Evolutionary conservation across 1,140 invertebrate genomes (phyloP), one percentile per base, ranked within the genome.

Genomic region (Magallana ariakensis): DNA sequence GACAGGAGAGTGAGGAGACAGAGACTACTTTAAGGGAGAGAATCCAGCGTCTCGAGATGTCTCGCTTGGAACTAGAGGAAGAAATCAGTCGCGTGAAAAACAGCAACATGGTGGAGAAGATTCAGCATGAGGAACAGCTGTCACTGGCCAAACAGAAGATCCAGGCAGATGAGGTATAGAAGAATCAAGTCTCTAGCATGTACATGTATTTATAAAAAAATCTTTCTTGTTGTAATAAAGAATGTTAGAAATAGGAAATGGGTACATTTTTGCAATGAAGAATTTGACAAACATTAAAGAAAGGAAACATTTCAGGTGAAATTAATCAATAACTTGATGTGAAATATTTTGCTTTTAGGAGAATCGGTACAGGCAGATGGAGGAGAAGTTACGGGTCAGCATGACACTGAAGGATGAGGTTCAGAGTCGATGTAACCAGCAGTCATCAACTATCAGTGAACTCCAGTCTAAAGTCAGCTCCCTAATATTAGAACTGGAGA

Each of bases 41-140:
- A 85, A 93, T 94, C 16, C 90, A 91, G 75, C 92, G 92, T 70
- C 60, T 94, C 87, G 94, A 94, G 83, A 89, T 90, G 82, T 91
- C 92, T 19, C 83, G 92, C 15, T 75, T 93, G 33, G 91, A 94
- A 58, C 89, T 93, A 66, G 94, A 94, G 85, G 94, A 94, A 83
- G 94, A 94, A 83, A 90, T 94, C 8, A 93, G 92, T 84, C 89
- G 91, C n/a, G 89, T 92, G 84, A 94, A 94, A 90, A 89, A 92
- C 60, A 82, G 83, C 10, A 92, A 91, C 55, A 89, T 92, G 83
- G 88, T 90, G 8, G 92, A 93, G 55, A 92, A 92, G 85, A 81
- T 94, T 26, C 90, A 92, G 26, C 91, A 90, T 80, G 94, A 94
- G 81, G 94, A 94, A 85, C 90, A 93, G 80, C 80, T 94, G 4